phyloP scores from a whole-genome alignment of 2,797 vertebrate species.

The Lycodopsis pacificus region DNA sequence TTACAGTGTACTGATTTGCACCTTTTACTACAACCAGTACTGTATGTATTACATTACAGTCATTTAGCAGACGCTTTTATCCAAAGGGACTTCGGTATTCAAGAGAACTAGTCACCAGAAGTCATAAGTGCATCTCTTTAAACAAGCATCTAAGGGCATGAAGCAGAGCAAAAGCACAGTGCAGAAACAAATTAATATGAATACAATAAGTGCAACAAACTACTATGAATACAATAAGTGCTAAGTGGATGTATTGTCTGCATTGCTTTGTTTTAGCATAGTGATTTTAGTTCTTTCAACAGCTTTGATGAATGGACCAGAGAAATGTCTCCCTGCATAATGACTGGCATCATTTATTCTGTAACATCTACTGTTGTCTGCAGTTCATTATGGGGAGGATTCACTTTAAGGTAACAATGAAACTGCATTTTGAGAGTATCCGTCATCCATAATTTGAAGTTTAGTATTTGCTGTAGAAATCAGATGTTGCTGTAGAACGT shows the following conservation, averaged over 20 bases:
- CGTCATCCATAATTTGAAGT: background rate
- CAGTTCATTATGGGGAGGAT: conserved; percentile 17
- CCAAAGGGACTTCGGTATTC: too few relatives aligned
- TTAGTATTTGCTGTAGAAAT: background rate
- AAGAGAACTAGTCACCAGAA: too few relatives aligned
- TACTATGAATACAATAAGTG: too few relatives aligned
- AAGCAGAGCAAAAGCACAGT: too few relatives aligned
- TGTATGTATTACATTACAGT: background rate
- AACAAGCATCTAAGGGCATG: too few relatives aligned
- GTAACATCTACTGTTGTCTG: conserved; percentile 28
- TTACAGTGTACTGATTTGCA: conserved; percentile 50
- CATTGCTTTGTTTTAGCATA: conserved; percentile 45
- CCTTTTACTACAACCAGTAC: conserved; percentile 38
- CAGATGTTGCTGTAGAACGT: background rate
- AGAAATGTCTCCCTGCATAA: conserved; percentile 39
- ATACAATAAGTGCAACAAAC: too few relatives aligned
- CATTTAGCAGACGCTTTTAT: too few relatives aligned
- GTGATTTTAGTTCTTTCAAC: conserved; percentile 4
- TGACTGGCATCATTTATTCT: conserved; percentile 43
- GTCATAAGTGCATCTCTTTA: too few relatives aligned
- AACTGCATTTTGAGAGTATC: background rate
- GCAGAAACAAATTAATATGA: too few relatives aligned
- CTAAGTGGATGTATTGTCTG: conserved; percentile 26
- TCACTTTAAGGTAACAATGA: conserved; percentile 14
- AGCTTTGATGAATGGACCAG: conserved; percentile 42